Percentiles rank a stretch among this genome's conserved stretches.
These are phyloP conservation scores for Eurystomus gularis DNA, from an alignment of 2,113 vertebrate species.

Conservation along the genomic window DNA sequence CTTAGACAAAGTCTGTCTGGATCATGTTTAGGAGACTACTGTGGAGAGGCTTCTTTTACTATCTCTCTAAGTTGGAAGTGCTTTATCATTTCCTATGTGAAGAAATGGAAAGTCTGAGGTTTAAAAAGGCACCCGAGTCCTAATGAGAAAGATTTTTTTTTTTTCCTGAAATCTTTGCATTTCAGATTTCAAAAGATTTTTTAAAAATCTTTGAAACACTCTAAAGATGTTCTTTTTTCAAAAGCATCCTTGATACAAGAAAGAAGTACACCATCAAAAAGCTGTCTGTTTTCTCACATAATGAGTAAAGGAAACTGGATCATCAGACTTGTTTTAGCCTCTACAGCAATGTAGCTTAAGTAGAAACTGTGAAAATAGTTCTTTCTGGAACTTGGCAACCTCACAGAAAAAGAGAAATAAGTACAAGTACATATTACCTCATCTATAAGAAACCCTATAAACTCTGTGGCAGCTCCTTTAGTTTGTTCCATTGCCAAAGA, in stretches of 20 bases:
- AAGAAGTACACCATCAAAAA: background rate
- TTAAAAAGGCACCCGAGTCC: background rate
- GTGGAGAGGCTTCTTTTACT: background rate
- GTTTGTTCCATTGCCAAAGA: conserved; percentile 1
- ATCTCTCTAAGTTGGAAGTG: background rate
- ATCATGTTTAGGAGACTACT: background rate
- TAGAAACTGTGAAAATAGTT: background rate
- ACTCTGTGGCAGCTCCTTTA: background rate
- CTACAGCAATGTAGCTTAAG: background rate
- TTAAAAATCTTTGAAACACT: background rate
- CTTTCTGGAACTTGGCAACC: background rate
- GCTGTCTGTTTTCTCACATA: conserved; percentile 31
- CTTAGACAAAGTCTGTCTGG: background rate
- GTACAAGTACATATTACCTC: conserved; percentile 12
- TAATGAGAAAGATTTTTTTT: background rate
- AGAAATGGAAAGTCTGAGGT: conserved; percentile 1
- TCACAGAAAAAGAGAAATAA: background rate
- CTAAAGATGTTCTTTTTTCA: background rate
- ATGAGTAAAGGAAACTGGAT: background rate
- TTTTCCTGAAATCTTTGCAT: conserved; percentile 22
- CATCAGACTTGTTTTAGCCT: background rate
- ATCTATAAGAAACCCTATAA: conserved; percentile 30
- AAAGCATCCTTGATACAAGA: background rate
- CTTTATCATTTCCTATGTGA: background rate
- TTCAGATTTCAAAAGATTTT: conserved; percentile 6